Base-by-base conservation (phyloP, 2,888 invertebrate species). In the Campoletis raptor region DNA sequence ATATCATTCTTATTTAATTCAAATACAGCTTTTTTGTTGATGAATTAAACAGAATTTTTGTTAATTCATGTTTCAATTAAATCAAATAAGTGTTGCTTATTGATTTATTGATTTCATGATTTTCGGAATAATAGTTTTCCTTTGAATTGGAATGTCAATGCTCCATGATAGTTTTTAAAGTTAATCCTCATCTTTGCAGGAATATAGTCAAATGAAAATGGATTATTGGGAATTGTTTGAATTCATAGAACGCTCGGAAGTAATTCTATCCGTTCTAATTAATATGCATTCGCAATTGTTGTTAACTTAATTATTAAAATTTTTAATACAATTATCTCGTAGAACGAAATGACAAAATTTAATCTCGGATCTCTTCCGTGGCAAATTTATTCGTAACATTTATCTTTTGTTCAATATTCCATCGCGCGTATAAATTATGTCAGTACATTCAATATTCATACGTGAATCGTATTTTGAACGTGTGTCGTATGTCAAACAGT, bases 401-500 rank as follows among this genome's bases (percentile, higher is more conserved):
- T 61, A 61, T 30, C 15, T 61, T 61, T 61, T 30, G 15, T 30
- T 61, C 30, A 30, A 61, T 61, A 61, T 61, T 61, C 15, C 61
- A 61, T 61, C 30, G 30, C 6, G 30, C 30, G 61, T 61, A 61
- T 30, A 30, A 61, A 61, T 61, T 61, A 61, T 61, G 30, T 30
- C 30, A 15, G 30, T 15, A 12, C 15, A 30, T 61, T 61, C 30
- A 61, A 61, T 61, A 61, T 61, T 61, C 61, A 57, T 24, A 57
- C 57, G 57, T 12, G 57, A 57, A 57, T 57, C 24, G 57, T 57
- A 57, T 21, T 57, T 57, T 57, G 57, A 24, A 57, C 57, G 57
- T 57, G 57, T 57, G 57, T 66, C 66, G 37, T 66, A 37, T 40
- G 66, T 66, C 37, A 40, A 67, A 67, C 40, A 61, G 61, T 30